Percentiles rank a stretch among this genome's conserved stretches.
These are phyloP conservation scores for Tor tambroides DNA, from an alignment of 2,113 vertebrate species.

Conservation along the genomic window DNA sequence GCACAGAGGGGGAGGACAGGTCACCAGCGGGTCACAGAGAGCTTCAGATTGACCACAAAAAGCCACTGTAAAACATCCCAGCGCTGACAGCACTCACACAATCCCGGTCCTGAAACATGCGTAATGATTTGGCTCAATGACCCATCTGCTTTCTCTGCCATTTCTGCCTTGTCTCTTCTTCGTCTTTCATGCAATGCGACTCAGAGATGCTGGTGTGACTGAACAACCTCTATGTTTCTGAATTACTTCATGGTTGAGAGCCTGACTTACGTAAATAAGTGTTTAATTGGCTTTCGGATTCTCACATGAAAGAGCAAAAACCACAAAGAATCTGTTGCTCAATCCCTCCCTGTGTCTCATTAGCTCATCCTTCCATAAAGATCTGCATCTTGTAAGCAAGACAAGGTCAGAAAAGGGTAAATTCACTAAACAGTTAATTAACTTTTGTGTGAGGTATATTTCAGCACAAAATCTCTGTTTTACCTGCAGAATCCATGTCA, in stretches of 20 bases:
- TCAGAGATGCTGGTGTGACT: background rate
- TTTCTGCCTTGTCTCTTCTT: background rate
- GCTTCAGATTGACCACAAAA: background rate
- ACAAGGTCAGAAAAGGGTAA: background rate
- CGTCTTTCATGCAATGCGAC: background rate
- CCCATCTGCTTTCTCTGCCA: background rate
- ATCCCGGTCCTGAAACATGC: background rate
- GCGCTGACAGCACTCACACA: background rate
- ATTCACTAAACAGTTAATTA: background rate
- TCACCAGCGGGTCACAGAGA: conserved; percentile 14
- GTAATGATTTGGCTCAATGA: background rate
- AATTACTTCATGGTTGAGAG: background rate
- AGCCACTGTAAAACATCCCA: conserved; percentile 10
- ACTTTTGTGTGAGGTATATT: background rate
- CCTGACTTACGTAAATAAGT: conserved; percentile 9
- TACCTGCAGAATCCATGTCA: background rate
- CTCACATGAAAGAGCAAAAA: conserved; percentile 18
- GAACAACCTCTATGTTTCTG: background rate
- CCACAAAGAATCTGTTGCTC: conserved; percentile 1
- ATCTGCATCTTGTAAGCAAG: conserved; percentile 4
- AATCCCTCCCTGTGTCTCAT: background rate
- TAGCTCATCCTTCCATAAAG: conserved; percentile 13
- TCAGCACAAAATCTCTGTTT: background rate
- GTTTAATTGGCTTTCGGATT: background rate
- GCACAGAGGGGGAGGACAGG: conserved; percentile 15